These are phyloP conservation scores for Prosopocoilus inquinatus DNA, from an alignment of 2,888 invertebrate genomes.

Conservation along the genomic window DNA sequence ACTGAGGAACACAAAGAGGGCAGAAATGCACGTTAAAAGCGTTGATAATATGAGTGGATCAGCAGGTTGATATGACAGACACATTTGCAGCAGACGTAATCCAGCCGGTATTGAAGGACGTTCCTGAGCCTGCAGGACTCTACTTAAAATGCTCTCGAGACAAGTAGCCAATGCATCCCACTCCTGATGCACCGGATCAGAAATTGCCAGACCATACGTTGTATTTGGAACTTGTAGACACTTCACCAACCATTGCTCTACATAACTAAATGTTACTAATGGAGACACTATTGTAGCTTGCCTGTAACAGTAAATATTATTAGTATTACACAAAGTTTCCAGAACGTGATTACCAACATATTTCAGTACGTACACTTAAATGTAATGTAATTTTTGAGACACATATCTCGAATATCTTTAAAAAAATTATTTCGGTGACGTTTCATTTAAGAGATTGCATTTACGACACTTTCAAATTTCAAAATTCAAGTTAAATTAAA, in stretches of 20 bases:
- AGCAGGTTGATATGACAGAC: constrained; percentile 70
- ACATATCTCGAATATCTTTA: no score
- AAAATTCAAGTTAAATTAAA: no score
- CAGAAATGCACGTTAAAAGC: constrained; percentile 87
- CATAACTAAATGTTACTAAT: constrained; percentile 76
- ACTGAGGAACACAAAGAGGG: constrained; percentile 86
- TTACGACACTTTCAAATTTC: no score
- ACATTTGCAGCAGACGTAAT: constrained; percentile 73
- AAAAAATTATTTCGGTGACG: no score
- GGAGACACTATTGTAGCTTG: constrained; percentile 80
- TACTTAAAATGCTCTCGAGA: constrained; percentile 80
- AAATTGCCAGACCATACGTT: constrained; percentile 49
- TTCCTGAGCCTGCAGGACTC: constrained; percentile 70
- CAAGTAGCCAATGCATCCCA: constrained; percentile 80
- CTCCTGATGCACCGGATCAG: constrained; percentile 72
- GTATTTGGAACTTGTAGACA: constrained; percentile 60
- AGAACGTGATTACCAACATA: no score
- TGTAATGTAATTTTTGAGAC: no score
- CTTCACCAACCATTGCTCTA: constrained; percentile 77
- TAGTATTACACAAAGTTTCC: no score
- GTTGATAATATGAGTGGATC: constrained; percentile 82
- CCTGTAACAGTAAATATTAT: constrained; percentile 46
- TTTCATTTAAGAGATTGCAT: no score
- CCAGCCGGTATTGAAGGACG: constrained; percentile 75
- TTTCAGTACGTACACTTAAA: no score